Base-by-base conservation (phyloP, 1,140 invertebrate species). In the Drosophila tropicalis region DNA sequence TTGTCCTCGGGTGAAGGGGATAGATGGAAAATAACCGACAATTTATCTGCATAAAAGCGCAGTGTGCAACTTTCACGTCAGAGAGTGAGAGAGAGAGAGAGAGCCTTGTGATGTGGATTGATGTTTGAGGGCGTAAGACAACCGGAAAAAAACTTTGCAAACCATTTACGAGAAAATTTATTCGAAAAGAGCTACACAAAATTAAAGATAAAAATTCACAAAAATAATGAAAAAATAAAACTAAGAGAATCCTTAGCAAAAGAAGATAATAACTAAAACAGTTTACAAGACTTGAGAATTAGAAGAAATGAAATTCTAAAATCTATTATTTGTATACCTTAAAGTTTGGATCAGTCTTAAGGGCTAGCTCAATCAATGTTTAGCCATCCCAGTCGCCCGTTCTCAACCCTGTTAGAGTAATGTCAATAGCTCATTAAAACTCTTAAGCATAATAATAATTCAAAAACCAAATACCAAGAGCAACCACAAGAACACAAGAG, bases 21-120 rank as follows among this genome's bases (percentile, higher is more conserved):
- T 9, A 36, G 36, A 13, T 66, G 34, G 65, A 25, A 78, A 64
- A 80, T 87, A 87, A 84, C 84, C 84, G 85, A 84, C 84, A 87
- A 87, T 87, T 87, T 87, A 87, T 87, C 84, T 87, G 85, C 84
- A 87, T 87, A 87, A 87, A 87, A 87, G 85, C 84, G 84, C 85
- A 87, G 84, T 89, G 80, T 84, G 85, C 80, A 87, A 87, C 80
- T 87, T 89, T 87, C 79, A 87, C 76, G 84, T 76, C 44, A 51
- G 67, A 57, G 64, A 29, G 29, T 5, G 25, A 29, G 25, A 29
- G 25, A 29, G 25, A 29, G 25, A 29, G 29, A 29, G 29, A 29
- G 1, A 67, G 84, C 77, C 80, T 68, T 87, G 29, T 29, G 72
- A 65, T 76, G 65, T 76, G 83, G 84, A 80, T 87, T 89, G 84